Evolutionary conservation across 30 jellyfish, hydroid and myxozoan genomes (phyloP).

Genomic region (Sanderia malayensis): DNA sequence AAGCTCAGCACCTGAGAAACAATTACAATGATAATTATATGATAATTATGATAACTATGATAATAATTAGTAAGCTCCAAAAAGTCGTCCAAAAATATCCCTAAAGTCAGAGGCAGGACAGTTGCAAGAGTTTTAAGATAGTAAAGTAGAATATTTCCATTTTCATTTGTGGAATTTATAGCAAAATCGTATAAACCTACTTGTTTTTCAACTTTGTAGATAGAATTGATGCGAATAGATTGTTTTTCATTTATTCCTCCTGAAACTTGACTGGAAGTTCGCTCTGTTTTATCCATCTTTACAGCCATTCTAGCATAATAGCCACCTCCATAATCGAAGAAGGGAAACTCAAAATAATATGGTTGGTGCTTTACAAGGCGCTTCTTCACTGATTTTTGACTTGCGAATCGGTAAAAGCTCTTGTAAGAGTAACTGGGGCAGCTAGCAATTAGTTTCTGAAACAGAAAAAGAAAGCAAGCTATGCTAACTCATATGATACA

Average conservation of each 20-base stretch:
- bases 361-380: constrained; percentile 49
- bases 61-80: too few species aligned
- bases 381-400: constrained; percentile 58
- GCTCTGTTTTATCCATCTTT: constrained; percentile 50
- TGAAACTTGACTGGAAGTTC: constrained; percentile 51
- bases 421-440: constrained; percentile 33
- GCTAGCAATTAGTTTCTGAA: constrained; percentile 62
- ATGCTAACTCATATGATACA: too few species aligned
- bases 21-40: too few species aligned
- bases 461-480: not conserved
- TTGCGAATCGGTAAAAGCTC: constrained; percentile 32
- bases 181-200: too few species aligned
- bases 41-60: too few species aligned
- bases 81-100: too few species aligned
- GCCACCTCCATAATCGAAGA: constrained; percentile 73
- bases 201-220: constrained; percentile 62
- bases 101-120: too few species aligned
- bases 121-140: too few species aligned
- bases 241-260: constrained; percentile 81
- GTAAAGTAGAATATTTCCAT: too few species aligned
- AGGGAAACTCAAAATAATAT: constrained; percentile 58
- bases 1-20: constrained; percentile 24
- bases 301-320: constrained; percentile 68
- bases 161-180: too few species aligned
- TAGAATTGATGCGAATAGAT: constrained; percentile 44